Evolutionary conservation across 2,888 invertebrate genomes (phyloP).

Genomic region (Cryptosula pallasiana): DNA sequence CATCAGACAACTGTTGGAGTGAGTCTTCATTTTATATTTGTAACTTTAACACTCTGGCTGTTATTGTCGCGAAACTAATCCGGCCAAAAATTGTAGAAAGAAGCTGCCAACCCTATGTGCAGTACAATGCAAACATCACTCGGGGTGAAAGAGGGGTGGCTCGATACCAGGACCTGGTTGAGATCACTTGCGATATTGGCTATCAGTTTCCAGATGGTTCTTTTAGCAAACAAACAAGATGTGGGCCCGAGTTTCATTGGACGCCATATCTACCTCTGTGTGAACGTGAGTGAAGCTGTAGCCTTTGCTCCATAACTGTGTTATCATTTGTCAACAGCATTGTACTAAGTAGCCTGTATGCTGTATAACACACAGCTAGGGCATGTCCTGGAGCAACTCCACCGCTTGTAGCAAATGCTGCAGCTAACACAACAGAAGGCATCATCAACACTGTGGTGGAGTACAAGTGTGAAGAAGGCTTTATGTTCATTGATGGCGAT

Average conservation of each 20-base stretch:
- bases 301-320: too few species aligned
- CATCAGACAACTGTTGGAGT: constrained; percentile 22
- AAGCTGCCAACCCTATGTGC: constrained; percentile 7
- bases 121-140: constrained; percentile 9
- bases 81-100: background rate
- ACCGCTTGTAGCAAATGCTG: background rate
- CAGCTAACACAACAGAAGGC: background rate
- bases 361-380: background rate
- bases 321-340: too few species aligned
- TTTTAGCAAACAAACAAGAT: background rate
- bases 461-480: background rate
- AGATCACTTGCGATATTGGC: constrained; percentile 1
- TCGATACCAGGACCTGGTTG: background rate
- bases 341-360: too few species aligned
- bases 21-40: background rate
- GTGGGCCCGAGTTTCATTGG: background rate
- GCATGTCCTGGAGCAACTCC: constrained; percentile 7
- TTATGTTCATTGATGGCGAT: constrained; percentile 1
- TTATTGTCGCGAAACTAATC: background rate
- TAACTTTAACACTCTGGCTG: background rate
- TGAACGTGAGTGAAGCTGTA: constrained; percentile 16
- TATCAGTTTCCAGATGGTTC: constrained; percentile 18
- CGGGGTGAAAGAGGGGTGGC: background rate
- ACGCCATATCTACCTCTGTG: background rate
- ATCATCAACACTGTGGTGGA: constrained; percentile 8